phyloP scores from a whole-genome alignment of 1,140 invertebrate species.

The Andricus grossulariae region DNA sequence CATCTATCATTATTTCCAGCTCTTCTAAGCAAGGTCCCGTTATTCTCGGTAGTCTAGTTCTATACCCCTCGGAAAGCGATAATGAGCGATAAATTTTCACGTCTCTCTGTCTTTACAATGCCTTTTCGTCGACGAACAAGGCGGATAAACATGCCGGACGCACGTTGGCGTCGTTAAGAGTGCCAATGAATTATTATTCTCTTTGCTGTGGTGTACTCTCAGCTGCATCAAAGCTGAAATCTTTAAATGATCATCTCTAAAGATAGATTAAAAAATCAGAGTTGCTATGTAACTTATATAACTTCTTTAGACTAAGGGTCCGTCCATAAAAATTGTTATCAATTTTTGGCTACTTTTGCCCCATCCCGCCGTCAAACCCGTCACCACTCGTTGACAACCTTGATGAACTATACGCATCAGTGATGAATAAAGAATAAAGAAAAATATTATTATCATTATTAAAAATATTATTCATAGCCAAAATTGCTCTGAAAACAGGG shows the following conservation, averaged over 20 bases:
- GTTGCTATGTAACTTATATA: background rate
- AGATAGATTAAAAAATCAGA: background rate
- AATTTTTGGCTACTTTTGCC: too few species aligned
- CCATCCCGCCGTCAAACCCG: too few species aligned
- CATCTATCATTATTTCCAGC: background rate
- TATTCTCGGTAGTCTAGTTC: background rate
- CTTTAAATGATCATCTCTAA: background rate
- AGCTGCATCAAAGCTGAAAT: conserved; percentile 3
- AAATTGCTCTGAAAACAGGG: too few species aligned
- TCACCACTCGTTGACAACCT: too few species aligned
- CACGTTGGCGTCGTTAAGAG: background rate
- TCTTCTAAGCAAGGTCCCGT: background rate
- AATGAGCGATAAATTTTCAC: conserved; percentile 29
- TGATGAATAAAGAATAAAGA: too few species aligned
- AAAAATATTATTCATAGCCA: too few species aligned
- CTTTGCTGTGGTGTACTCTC: background rate
- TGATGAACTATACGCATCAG: too few species aligned
- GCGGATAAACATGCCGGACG: background rate
- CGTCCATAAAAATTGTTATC: too few species aligned
- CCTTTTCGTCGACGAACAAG: background rate
- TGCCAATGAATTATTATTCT: conserved; percentile 6
- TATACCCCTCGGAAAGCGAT: background rate
- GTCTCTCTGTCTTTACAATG: background rate
- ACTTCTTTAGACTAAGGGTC: background rate
- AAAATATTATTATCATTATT: too few species aligned